phyloP scores from a whole-genome alignment of 2,113 vertebrate species.

The Siniperca knerii region DNA sequence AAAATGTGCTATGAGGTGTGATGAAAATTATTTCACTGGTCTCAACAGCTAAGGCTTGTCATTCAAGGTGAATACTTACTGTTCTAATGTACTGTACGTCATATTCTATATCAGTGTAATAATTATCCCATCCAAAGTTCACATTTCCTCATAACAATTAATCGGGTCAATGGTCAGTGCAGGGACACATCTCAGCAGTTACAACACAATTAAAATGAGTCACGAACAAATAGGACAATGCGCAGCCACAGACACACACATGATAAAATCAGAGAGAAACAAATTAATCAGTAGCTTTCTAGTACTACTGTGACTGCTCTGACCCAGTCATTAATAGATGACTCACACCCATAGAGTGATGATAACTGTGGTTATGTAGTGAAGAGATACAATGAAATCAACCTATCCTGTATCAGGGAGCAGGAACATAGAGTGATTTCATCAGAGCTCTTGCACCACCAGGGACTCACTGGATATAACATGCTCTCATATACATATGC shows the following conservation, averaged over 20 bases:
- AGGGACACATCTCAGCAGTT: not conserved
- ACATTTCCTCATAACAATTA: not conserved
- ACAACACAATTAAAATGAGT: not conserved
- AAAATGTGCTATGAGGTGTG: not conserved
- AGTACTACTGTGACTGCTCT: not conserved
- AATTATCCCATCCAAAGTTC: conserved; percentile 1
- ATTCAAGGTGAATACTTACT: not conserved
- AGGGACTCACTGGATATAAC: not conserved
- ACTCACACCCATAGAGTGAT: not conserved
- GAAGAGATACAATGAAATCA: conserved; percentile 89
- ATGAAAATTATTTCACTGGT: not conserved
- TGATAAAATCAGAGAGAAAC: not conserved
- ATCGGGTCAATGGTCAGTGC: not conserved
- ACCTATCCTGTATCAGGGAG: conserved; percentile 86
- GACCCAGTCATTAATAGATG: too few species aligned
- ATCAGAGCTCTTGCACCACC: conserved; percentile 85
- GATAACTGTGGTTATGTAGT: conserved; percentile 51
- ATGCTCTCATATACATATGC: not conserved
- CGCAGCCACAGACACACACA: not conserved
- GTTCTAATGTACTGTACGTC: not conserved
- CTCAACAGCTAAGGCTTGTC: not conserved
- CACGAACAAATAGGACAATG: not conserved
- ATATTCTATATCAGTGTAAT: conserved; percentile 14
- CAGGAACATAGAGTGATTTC: conserved; percentile 90
- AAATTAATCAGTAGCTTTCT: not conserved